A percentile compares a stretch with the other conserved stretches of the same genome.
Conservation (phyloP, 2,888 invertebrate species). For the Leptinotarsa peninsularis region DNA sequence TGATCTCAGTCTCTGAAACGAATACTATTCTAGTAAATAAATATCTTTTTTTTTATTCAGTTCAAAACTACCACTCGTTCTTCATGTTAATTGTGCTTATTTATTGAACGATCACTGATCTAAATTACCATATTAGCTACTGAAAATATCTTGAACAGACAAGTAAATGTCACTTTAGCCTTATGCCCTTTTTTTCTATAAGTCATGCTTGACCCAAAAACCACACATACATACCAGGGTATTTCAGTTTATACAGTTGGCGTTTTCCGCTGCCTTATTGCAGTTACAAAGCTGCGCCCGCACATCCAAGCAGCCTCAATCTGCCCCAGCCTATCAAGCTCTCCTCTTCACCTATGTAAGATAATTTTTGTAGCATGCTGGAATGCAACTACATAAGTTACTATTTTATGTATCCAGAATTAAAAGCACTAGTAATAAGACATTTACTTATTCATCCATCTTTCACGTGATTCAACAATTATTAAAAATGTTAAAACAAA, state of each 20-base stretch:
- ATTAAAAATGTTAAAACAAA: no score
- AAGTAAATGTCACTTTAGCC: background rate
- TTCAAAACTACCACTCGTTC: background rate
- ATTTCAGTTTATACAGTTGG: constrained; percentile 92
- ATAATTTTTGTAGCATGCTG: constrained; percentile 54
- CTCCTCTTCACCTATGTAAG: constrained; percentile 78
- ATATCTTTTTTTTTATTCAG: background rate
- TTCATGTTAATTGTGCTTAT: background rate
- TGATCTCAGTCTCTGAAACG: background rate
- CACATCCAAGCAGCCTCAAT: constrained; percentile 83
- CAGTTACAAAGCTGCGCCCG: constrained; percentile 85
- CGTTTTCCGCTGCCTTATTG: constrained; percentile 97
- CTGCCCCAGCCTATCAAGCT: constrained; percentile 83
- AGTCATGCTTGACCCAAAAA: constrained; percentile 22
- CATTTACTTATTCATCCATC: no score
- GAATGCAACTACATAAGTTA: constrained; percentile 6
- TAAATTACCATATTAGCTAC: background rate
- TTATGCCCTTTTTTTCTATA: constrained; percentile 8
- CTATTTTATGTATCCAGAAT: no score
- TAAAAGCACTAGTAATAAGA: no score
- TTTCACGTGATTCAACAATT: no score
- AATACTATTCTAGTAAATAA: background rate
- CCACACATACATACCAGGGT: constrained; percentile 52
- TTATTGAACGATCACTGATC: background rate
- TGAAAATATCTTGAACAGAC: background rate